A percentile compares a stretch with the other conserved stretches of the same genome.
These are phyloP conservation scores for Temnothorax ravouxi DNA, from an alignment of 2,888 invertebrate species.

Conservation along the genomic window DNA sequence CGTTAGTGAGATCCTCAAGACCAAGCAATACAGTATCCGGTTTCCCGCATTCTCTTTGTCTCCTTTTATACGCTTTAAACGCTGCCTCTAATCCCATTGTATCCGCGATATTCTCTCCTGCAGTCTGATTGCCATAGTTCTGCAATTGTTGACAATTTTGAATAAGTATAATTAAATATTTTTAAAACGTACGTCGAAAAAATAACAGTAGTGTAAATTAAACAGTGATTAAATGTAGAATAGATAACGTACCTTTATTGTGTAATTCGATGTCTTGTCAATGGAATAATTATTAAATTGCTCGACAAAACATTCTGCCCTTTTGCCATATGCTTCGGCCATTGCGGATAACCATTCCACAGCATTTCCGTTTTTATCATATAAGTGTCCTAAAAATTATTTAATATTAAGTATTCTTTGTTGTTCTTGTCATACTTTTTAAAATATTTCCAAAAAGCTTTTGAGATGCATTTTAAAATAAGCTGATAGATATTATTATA, in stretches of 20 bases:
- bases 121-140: constrained; percentile 89
- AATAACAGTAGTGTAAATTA: background rate
- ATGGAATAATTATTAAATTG: constrained; percentile 67
- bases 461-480: background rate
- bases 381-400: constrained; percentile 59
- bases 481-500: background rate
- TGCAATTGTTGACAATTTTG: constrained; percentile 75
- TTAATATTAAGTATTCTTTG: background rate
- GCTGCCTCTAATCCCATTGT: constrained; percentile 94
- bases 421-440: background rate
- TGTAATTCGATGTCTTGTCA: background rate
- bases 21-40: constrained; percentile 78
- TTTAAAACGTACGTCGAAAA: background rate
- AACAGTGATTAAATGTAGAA: background rate
- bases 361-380: constrained; percentile 51
- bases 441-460: background rate
- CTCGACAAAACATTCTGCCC: constrained; percentile 69
- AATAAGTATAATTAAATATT: background rate
- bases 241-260: background rate
- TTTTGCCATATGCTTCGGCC: constrained; percentile 61
- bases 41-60: constrained; percentile 58
- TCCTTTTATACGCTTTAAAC: constrained; percentile 88
- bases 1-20: constrained; percentile 80
- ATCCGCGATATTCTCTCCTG: constrained; percentile 95
- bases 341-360: constrained; percentile 68